Evolutionary conservation across 2,888 invertebrate genomes (phyloP).

Genomic region (Xanthia togata): DNA sequence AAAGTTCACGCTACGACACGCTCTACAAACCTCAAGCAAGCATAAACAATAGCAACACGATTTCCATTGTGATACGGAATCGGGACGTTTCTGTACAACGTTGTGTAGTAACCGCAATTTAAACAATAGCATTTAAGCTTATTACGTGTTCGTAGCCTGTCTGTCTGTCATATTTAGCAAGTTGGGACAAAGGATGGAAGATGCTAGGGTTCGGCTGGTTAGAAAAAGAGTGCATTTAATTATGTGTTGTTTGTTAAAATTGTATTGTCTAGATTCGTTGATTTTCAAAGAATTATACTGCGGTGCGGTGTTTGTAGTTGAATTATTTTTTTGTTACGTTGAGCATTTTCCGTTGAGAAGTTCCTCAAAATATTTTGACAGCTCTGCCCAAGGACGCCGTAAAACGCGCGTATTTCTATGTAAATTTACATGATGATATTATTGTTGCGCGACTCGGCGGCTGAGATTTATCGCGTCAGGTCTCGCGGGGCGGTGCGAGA

Average conservation of each 20-base stretch:
- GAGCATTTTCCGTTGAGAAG: neutral
- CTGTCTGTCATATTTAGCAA: constrained; percentile 63
- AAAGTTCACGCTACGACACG: constrained; percentile 38
- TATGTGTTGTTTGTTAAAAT: constrained; percentile 37
- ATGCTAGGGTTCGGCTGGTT: constrained; percentile 52
- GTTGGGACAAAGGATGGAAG: constrained; percentile 64
- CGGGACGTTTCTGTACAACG: constrained; percentile 56
- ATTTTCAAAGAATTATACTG: constrained; percentile 34
- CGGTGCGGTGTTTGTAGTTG: neutral
- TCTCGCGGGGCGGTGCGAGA: constrained; percentile 69
- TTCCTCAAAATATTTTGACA: constrained; percentile 17
- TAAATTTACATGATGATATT: constrained; percentile 89
- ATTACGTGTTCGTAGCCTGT: constrained; percentile 71
- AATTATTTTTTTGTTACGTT: constrained; percentile 6
- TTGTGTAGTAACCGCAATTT: constrained; percentile 69
- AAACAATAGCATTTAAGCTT: constrained; percentile 79
- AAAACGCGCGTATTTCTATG: constrained; percentile 80
- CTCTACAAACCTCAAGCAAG: constrained; percentile 49
- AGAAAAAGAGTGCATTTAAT: constrained; percentile 54
- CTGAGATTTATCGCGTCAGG: constrained; percentile 81
- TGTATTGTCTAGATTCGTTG: constrained; percentile 42
- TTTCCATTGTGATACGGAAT: constrained; percentile 63
- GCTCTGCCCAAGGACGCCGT: constrained; percentile 48
- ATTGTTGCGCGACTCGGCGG: constrained; percentile 86
- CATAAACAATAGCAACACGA: constrained; percentile 64